Evolutionary conservation across 1,140 invertebrate genomes (phyloP), one percentile per base, ranked within the genome.

Genomic region (Spodoptera litura): DNA sequence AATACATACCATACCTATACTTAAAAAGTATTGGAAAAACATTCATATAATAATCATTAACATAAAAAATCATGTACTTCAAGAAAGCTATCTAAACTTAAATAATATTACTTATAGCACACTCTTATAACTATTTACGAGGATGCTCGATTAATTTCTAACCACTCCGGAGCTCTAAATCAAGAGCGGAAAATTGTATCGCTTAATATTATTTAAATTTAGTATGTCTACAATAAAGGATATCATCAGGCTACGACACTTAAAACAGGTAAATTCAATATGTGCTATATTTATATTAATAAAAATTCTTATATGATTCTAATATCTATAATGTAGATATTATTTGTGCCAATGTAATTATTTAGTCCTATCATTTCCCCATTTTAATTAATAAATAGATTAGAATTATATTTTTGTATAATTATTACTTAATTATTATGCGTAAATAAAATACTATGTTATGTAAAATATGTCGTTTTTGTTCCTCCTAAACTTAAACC

Each of bases 261-360:
- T 0, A 44, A 44, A 44, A 10, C 38, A 44, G 38, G 38, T 44
- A 44, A 44, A 44, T 5, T 38, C 6, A 44, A 44, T 2, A 44
- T 8, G 38, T 44, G 38, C 38, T 44, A 44, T 44, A 44, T 10
- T 9, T 44, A 44, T 44, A 44, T 8, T 44, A 9, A 44, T 44
- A 44, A 44, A 44, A 44, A 44, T 6, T 44, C 38, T 44, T 44
- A 44, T 44, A 38, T 66, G 9, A 44, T 20, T 66, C 49, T 15
- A 49, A 64, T 53, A 66, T 66, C 51, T 66, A 66, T 77, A 68
- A 62, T 68, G 59, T 77, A 77, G 74, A 77, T 77, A 77, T 56
- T 68, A 68, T 44, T 44, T 66, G 81, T 87, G 80, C 81, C 81
- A 85, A 85, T 83, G 79, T 83, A 53, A 81, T 81, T 52, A 35